Conservation (phyloP, 2,797 vertebrate species). For the Propithecus perrieri region DNA sequence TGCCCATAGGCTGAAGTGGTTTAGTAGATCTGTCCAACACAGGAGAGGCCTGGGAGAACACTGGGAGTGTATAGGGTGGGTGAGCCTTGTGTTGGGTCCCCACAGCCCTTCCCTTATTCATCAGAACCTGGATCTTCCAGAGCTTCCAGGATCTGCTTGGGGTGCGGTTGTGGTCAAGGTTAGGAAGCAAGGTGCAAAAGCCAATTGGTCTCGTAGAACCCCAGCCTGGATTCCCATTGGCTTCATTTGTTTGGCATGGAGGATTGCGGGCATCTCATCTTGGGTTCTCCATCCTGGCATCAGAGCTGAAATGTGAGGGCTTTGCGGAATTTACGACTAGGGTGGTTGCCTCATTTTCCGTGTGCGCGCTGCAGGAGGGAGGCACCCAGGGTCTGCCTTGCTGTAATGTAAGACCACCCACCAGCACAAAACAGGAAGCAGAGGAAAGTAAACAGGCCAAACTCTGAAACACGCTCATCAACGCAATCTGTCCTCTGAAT, state of each 20-base stretch:
- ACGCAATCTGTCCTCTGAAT: slow-evolving; percentile 63
- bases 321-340: neutral
- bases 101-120: neutral
- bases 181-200: neutral
- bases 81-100: neutral
- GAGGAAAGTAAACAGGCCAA: slow-evolving; percentile 64
- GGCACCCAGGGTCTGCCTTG: slow-evolving; percentile 7
- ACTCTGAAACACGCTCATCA: slow-evolving; percentile 54
- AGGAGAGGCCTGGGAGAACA: neutral
- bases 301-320: neutral
- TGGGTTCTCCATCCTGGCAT: neutral
- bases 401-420: slow-evolving; percentile 50
- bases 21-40: neutral
- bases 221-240: neutral
- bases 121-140: neutral
- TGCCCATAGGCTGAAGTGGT: neutral
- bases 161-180: neutral
- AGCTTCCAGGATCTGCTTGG: neutral
- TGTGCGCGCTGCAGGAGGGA: slow-evolving; percentile 17
- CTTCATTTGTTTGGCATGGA: neutral
- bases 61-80: fast-evolving
- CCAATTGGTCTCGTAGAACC: neutral
- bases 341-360: slow-evolving; percentile 48
- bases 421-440: slow-evolving; percentile 64
- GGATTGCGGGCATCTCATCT: neutral